Evolutionary conservation across 2,113 vertebrate species (phyloP).

Genomic region (Pseudorasbora parva): DNA sequence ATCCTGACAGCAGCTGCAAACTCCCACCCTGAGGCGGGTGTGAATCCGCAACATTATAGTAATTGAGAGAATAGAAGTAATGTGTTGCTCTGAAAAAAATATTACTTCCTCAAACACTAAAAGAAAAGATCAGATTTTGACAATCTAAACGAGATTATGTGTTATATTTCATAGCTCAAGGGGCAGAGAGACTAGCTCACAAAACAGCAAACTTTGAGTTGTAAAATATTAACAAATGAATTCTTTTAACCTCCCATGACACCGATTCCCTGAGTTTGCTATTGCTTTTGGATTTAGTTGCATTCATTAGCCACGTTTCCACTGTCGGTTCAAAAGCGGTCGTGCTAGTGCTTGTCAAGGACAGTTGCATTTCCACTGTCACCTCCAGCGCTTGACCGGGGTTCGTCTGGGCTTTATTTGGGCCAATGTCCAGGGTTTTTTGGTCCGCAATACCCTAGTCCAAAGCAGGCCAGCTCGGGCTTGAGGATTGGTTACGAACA

Average conservation of each 20-base stretch:
- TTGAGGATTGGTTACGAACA: no score
- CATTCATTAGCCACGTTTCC: not conserved
- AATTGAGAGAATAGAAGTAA: slow-evolving; percentile 39
- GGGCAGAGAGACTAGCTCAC: not conserved
- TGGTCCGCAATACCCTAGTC: no score
- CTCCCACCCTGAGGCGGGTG: slow-evolving; percentile 18
- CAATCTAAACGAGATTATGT: not conserved
- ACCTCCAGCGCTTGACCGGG: no score
- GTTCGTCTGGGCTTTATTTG: no score
- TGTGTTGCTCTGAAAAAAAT: not conserved
- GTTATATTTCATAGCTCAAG: not conserved
- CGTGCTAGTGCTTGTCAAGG: no score
- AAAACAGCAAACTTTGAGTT: not conserved
- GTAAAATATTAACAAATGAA: not conserved
- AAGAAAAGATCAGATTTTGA: not conserved
- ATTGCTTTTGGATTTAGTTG: not conserved
- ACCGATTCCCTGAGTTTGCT: not conserved
- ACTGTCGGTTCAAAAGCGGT: no score
- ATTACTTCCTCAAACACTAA: not conserved
- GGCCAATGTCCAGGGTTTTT: no score
- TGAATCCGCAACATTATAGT: slow-evolving; percentile 28
- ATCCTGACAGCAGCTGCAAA: slow-evolving; percentile 24
- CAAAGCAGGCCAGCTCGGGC: no score
- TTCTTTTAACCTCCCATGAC: not conserved
- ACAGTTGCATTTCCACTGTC: no score